Evolutionary conservation across 37 sponge, comb jelly and placozoan species (phyloP).

Genomic region (Amphimedon queenslandica): DNA sequence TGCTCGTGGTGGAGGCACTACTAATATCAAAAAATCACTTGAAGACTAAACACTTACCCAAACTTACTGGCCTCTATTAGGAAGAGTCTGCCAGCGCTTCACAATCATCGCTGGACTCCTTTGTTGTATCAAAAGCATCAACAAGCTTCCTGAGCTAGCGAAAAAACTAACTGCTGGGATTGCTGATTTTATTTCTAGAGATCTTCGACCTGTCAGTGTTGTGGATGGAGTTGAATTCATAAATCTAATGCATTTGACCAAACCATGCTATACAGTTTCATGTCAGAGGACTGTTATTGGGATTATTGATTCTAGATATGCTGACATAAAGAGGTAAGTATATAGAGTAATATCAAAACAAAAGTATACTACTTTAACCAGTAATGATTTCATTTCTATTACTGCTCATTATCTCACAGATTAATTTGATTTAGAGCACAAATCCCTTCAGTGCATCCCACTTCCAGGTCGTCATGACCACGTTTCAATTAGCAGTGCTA

Average conservation of each 20-base stretch:
- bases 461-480: constrained; percentile 20
- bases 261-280: constrained; percentile 9
- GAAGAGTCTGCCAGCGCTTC: not conserved
- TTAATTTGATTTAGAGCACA: constrained; percentile 21
- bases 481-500: not conserved
- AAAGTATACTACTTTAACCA: not conserved
- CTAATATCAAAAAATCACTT: not conserved
- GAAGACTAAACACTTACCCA: not conserved
- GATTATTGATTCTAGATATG: not conserved
- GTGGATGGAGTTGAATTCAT: constrained; percentile 3
- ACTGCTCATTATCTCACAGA: constrained; percentile 5
- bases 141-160: not conserved
- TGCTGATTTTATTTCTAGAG: constrained; percentile 9
- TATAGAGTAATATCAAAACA: not conserved
- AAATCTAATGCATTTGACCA: constrained; percentile 7
- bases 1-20: not conserved
- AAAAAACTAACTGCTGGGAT: constrained; percentile 2
- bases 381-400: constrained; percentile 6
- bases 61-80: not conserved
- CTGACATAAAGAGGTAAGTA: not conserved
- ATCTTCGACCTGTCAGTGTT: constrained; percentile 3
- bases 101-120: not conserved
- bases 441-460: constrained; percentile 5
- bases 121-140: not conserved
- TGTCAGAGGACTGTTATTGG: constrained; percentile 1